phyloP scores from a whole-genome alignment of 2,797 vertebrate species.

The Hirundo rustica region DNA sequence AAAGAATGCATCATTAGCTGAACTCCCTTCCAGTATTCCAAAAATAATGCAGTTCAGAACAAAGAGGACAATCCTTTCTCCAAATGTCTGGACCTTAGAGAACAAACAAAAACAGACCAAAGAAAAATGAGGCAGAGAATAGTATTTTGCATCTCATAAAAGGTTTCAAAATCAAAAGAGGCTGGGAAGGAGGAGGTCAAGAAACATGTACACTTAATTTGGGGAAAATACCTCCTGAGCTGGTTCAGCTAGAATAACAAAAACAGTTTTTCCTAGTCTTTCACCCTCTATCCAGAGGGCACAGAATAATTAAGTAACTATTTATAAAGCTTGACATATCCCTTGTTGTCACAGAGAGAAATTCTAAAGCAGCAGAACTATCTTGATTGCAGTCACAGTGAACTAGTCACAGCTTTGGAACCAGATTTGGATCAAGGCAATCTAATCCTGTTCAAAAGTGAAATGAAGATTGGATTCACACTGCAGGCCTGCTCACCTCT shows the following conservation, averaged over 20 bases:
- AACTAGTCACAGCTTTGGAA: background rate
- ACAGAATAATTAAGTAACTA: background rate
- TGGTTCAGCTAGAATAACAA: slow-evolving; percentile 5
- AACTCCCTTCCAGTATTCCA: slow-evolving; percentile 79
- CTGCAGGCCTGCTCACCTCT: background rate
- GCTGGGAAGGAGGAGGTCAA: background rate
- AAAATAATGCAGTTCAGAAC: slow-evolving; percentile 87
- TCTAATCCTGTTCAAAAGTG: background rate
- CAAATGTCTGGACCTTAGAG: slow-evolving; percentile 84
- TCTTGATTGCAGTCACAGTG: background rate
- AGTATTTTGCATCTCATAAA: slow-evolving; percentile 12
- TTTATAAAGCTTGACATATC: slow-evolving; percentile 14
- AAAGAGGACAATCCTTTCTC: slow-evolving; percentile 90
- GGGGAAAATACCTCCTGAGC: background rate
- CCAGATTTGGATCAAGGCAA: background rate
- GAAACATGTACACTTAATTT: background rate
- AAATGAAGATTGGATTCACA: background rate
- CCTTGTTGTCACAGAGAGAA: background rate
- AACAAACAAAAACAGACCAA: slow-evolving; percentile 38
- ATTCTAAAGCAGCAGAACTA: background rate
- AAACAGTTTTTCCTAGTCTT: background rate
- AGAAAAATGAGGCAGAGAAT: background rate
- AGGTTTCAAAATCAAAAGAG: slow-evolving; percentile 11
- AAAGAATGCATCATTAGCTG: slow-evolving; percentile 77
- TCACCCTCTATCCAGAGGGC: background rate